Evolutionary conservation across 2,797 vertebrate genomes (phyloP), one percentile per base, ranked within the genome.

Genomic region (Orestias chungarensis): DNA sequence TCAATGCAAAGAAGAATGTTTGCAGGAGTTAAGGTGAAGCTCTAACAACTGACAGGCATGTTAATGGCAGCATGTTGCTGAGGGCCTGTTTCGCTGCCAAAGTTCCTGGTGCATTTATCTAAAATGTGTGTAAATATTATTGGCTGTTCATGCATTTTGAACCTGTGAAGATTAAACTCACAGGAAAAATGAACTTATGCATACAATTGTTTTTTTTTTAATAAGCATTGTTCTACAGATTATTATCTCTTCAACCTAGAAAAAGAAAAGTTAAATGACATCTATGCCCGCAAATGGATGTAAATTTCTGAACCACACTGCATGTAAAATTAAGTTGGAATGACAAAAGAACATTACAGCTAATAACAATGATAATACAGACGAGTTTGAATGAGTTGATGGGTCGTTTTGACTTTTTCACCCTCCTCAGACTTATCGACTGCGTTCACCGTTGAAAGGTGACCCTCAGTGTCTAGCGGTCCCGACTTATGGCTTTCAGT

Each of bases 311-410:
- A 38, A 38, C 59, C n/a, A 23, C 38, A 14, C 35, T 62, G 35
- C 20, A 40, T n/a, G 18, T 23, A 35, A 87, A 87, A 93, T 90
- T 81, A 93, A 80, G 81, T 71, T 27, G 90, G 91, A 94, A 93
- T 92, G 90, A 90, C 73, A 55, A 71, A 59, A n/a, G 25, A 33
- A 29, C n/a, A 43, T 69, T 78, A 81, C n/a, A 50, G n/a, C 10
- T 67, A 70, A 80, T 68, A 49, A 79, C 27, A 71, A 70, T 66
- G 74, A 69, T 79, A 42, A 69, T 76, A 73, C 80, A 78, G 84
- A 78, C 64, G n/a, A 86, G 82, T 76, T 78, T 77, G 82, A 77
- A 57, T 20, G 35, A 76, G 47, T 23, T 54, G 76, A 74, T 64
- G 55, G 78, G 33, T 73, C 54, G 74, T 68, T 54, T 35, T 33